phyloP scores from a whole-genome alignment of 37 sponge, comb jelly and placozoan species.

The Chondrilla cf. caribensis region DNA sequence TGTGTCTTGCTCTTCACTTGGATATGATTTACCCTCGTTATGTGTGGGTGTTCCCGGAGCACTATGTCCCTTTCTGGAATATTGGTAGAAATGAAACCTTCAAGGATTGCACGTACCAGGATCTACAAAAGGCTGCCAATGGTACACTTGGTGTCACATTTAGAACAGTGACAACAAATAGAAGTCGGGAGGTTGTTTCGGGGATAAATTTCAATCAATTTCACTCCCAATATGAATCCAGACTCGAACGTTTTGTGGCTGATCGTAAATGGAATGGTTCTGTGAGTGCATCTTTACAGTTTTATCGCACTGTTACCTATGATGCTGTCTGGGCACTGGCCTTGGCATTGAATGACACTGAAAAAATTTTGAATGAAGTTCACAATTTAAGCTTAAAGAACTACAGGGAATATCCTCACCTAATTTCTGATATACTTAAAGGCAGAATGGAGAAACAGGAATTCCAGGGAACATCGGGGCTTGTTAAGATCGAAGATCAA shows the following conservation, averaged over 20 bases:
- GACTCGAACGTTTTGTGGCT: neutral
- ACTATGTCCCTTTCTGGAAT: neutral
- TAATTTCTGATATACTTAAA: neutral
- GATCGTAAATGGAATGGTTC: too few species aligned
- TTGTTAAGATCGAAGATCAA: neutral
- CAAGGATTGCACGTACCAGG: neutral
- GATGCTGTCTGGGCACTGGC: conserved; percentile 17
- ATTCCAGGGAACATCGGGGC: conserved; percentile 10
- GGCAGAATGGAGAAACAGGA: neutral
- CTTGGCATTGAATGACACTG: neutral
- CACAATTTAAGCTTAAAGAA: neutral
- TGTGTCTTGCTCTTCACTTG: neutral
- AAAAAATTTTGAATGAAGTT: neutral
- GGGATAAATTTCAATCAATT: neutral
- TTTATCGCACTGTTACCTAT: conserved; percentile 3
- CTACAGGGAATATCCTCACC: too few species aligned
- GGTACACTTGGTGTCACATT: neutral
- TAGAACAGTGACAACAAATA: neutral
- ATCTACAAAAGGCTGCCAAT: neutral
- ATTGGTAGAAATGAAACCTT: neutral
- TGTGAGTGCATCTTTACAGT: neutral
- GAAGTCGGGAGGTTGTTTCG: neutral
- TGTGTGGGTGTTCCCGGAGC: conserved; percentile 27
- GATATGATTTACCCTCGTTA: conserved; percentile 8
- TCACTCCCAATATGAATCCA: neutral